A percentile compares a stretch with the other conserved stretches of the same genome.
Conservation (phyloP, 2,113 vertebrate species). For the Bubo bubo region DNA sequence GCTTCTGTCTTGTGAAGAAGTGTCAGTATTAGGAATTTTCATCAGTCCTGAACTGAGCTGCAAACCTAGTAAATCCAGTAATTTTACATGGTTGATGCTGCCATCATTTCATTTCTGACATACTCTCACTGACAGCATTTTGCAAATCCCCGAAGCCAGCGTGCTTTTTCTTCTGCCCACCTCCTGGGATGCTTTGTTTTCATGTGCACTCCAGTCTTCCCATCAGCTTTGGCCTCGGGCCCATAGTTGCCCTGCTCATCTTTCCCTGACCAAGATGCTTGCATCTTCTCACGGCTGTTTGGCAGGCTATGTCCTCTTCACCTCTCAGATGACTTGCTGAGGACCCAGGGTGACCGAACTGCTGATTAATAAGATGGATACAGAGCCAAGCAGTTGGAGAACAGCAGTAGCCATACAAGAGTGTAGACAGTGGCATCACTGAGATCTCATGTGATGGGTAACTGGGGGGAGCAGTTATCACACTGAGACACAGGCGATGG, state of each 20-base stretch:
- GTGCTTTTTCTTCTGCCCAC: neutral
- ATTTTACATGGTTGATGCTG: neutral
- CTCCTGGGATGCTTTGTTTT: neutral
- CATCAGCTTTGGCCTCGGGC: neutral
- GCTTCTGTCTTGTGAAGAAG: neutral
- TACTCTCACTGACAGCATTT: neutral
- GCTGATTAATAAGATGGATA: neutral
- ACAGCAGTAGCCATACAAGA: neutral
- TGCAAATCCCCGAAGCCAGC: neutral
- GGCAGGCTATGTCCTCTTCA: neutral
- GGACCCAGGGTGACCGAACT: neutral
- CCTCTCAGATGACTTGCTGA: neutral
- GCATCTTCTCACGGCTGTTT: neutral
- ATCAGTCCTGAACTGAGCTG: neutral
- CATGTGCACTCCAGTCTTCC: neutral
- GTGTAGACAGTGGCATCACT: neutral
- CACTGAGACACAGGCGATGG: neutral
- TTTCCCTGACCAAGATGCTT: neutral
- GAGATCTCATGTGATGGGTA: fast-evolving
- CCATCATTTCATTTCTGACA: neutral
- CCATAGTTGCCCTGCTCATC: neutral
- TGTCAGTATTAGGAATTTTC: neutral
- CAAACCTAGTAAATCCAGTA: neutral
- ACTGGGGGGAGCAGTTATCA: neutral
- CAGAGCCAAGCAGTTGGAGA: neutral